phyloP scores from a whole-genome alignment of 2,797 vertebrate species.

The Muscicapa comitata region DNA sequence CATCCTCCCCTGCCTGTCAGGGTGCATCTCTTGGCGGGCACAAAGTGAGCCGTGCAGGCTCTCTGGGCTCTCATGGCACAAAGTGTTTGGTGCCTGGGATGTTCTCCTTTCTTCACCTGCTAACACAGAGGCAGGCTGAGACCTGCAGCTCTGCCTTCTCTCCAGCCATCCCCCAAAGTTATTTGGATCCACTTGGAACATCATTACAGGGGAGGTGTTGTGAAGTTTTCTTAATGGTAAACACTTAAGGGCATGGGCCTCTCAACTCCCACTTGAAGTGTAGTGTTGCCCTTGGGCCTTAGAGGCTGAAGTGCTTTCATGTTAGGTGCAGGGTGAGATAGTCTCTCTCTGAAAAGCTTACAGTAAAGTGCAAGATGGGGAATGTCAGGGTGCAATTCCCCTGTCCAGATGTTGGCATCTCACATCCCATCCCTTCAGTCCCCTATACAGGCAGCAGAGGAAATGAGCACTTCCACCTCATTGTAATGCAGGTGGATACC shows the following conservation, averaged over 20 bases:
- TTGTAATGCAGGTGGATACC: not conserved
- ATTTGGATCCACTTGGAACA: not conserved
- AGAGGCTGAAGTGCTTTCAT: not conserved
- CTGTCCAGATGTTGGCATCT: not conserved
- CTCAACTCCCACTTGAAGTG: not conserved
- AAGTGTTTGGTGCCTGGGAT: not conserved
- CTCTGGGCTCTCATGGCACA: rapidly evolving
- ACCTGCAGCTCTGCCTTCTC: not conserved
- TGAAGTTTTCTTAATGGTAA: not conserved
- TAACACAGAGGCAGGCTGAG: not conserved
- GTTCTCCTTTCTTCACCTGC: not conserved
- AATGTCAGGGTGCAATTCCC: not conserved
- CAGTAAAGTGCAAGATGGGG: not conserved
- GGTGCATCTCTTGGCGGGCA: not conserved
- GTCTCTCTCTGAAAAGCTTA: not conserved
- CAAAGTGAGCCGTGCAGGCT: not conserved
- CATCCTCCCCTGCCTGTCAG: not conserved
- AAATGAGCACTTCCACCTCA: not conserved
- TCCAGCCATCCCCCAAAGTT: not conserved
- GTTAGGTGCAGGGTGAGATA: not conserved
- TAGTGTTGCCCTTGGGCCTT: not conserved
- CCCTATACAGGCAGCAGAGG: not conserved
- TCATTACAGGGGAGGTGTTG: not conserved
- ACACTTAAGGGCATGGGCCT: not conserved
- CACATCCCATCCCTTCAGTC: not conserved